Base-by-base conservation (phyloP, 2,113 vertebrate genomes). In the Gambusia affinis region DNA sequence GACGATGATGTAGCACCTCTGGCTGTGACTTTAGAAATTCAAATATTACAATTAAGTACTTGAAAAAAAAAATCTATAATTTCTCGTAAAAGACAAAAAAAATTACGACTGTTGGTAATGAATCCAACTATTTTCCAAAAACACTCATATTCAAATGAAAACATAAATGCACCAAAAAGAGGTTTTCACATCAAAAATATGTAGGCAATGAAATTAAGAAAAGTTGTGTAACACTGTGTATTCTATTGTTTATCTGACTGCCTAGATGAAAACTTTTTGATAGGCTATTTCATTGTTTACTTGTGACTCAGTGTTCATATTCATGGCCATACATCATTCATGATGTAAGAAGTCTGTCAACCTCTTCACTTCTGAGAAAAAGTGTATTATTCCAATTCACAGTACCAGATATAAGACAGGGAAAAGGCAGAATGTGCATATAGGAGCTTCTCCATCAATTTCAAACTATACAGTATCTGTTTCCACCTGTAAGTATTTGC, bases 401-500 rank as follows among this genome's bases (percentile, higher is more conserved):
- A 27, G 3, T 72, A 30, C 6, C 17, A 78, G 33, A 60, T 54
- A 7, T 2, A 39, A 31, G n/a, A 69, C 42, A 65, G n/a, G 27
- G 22, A 68, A 24, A n/a, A 35, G 28, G 76, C 28, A 42, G 3
- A 60, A 77, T 65, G 15, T 27, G 60, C 1, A 73, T 22, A 64
- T 37, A 0, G 30, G 17, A 78, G 66, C 35, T 11, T 0, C 65
- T 67, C 30, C 71, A 70, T 29, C 28, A 30, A 22, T 68, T 73
- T 73, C 70, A 79, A 76, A 82, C 60, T 61, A 10, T 11, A 37
- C 35, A 37, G 35, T 37, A 33, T 68, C 60, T 51, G n/a, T 57
- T 66, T 70, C 24, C 3, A 70, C 65, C 63, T 66, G 7, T 60
- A 75, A 17, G 69, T 81, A 69, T 85, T 89, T 73, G 68, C 60